Base-by-base conservation (phyloP, 2,888 invertebrate species). In the Andrena fulva region DNA sequence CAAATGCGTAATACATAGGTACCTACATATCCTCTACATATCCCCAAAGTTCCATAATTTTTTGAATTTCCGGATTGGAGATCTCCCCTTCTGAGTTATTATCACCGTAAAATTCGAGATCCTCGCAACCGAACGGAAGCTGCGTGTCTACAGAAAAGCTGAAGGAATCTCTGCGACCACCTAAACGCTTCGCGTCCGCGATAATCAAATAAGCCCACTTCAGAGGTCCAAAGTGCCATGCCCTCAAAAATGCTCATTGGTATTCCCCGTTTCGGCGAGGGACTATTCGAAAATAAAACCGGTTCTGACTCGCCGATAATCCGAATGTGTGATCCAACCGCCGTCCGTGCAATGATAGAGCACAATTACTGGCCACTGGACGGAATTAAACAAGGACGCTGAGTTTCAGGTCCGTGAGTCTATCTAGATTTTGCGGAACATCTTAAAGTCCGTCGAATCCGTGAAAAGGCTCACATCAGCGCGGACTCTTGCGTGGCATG, bases 371-470 rank as follows among this genome's bases (percentile, higher is more conserved):
- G 56, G 50, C 48, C 2, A 54, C 69, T 56, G 27, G 66, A n/a
- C 68, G 42, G 48, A 56, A 66, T 56, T 20, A 62, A 56, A 76
- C 84, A 84, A 84, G 84, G 84, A 75, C 84, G 64, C 62, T 50
- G 54, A 63, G 52, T 64, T 75, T 72, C 72, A 68, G 68, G 48
- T 27, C 59, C 56, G 77, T 24, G 63, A 62, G 48, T 60, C 42
- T 66, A 70, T 71, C 82, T 73, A 73, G 77, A 72, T 78, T 84
- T 82, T 66, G 42, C 82, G 33, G 71, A 77, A 50, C 68, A 79
- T 79, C 69, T 78, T 84, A 82, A 84, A 72, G 72, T 31, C 59
- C 50, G 35, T n/a, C 27, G 72, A 24, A 75, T 70, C 71, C 72
- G 66, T 67, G 27, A 70, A 79, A 79, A 79, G 72, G 24, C 68